phyloP scores from a whole-genome alignment of 2,113 vertebrate genomes.

The Odontesthes bonariensis region DNA sequence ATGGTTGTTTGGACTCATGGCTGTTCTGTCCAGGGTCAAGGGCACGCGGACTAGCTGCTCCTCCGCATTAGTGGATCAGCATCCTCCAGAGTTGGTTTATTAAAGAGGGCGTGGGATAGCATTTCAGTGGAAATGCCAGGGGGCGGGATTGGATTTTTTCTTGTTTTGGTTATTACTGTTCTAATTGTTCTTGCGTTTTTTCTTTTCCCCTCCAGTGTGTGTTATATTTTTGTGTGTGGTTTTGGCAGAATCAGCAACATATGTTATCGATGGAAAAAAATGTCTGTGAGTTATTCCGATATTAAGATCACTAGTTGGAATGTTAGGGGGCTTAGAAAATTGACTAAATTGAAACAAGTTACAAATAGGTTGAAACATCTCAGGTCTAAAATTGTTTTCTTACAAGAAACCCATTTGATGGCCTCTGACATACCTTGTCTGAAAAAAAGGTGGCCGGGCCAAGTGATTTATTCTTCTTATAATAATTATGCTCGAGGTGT shows the following conservation, averaged over 20 bases:
- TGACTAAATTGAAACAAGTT: not conserved
- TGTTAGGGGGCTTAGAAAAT: not conserved
- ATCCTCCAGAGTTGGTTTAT: not conserved
- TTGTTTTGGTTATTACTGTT: not conserved
- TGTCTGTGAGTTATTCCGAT: not conserved
- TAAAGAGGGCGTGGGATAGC: not conserved
- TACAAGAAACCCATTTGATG: slow-evolving; percentile 11
- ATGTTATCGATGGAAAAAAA: not conserved
- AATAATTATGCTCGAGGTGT: too few relatives aligned
- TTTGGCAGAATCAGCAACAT: not conserved
- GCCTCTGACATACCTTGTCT: not conserved
- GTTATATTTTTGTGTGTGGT: not conserved
- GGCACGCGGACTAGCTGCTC: too few relatives aligned
- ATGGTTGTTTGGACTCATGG: too few relatives aligned
- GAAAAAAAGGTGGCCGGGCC: too few relatives aligned
- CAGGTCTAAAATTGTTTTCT: slow-evolving; percentile 1
- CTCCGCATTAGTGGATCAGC: too few relatives aligned
- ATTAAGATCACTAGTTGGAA: not conserved
- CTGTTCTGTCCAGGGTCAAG: not conserved
- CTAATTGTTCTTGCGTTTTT: not conserved
- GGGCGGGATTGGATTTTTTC: not conserved
- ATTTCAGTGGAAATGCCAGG: not conserved
- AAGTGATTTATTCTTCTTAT: too few relatives aligned
- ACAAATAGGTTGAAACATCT: slow-evolving; percentile 9
- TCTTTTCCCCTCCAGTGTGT: not conserved